Base-by-base conservation (phyloP, 2,888 invertebrate species). In the Ellobium chinense region DNA sequence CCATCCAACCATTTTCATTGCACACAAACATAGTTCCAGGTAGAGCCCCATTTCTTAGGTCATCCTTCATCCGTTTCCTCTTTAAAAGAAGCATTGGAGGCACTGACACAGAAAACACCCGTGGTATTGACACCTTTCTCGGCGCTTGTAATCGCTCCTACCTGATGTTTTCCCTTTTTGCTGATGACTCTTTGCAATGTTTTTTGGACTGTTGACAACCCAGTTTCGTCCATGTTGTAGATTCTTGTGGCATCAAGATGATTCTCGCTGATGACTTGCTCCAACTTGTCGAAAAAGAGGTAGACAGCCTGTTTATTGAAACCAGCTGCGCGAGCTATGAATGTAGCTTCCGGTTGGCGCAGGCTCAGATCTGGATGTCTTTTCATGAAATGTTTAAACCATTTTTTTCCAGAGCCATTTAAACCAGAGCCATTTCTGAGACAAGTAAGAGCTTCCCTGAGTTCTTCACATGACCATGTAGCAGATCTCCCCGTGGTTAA, bases 331-430 rank as follows among this genome's bases (percentile, higher is more conserved):
- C 58, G 21, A n/a, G 68, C 29, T 18, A 66, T 27, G 36, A 56
- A 76, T 27, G 58, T 76, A 29, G 68, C 76, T 34, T 76, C 76
- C 9, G 63, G 46, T 39, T 76, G 76, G 39, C 76, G 36, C 21
- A 66, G 29, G 29, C 54, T 54, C 27, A 76, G 36, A 12, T 66
- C 54, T n/a, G 66, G 54, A 34, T 63, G 63, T 12, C 76, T 36
- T 14, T 54, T 76, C 76, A 76, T 65, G 34, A 76, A 66, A 37
- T 29, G 14, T 21, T 37, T 58, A 36, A 34, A 75, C 74, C 75
- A 62, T 31, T n/a, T n/a, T 24, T 56, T 58, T 58, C 21, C 60
- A 72, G 56, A 54, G 29, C 58, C 31, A 27, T 58, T 56, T 24
- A 46, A 18, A 7, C 46, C 46, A 46, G 9, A 46, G 18, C 46